Percentiles rank a stretch among this genome's conserved stretches.
Evolutionary conservation across 2,888 invertebrate species (phyloP).

Genomic region (Halocaridina rubra): DNA sequence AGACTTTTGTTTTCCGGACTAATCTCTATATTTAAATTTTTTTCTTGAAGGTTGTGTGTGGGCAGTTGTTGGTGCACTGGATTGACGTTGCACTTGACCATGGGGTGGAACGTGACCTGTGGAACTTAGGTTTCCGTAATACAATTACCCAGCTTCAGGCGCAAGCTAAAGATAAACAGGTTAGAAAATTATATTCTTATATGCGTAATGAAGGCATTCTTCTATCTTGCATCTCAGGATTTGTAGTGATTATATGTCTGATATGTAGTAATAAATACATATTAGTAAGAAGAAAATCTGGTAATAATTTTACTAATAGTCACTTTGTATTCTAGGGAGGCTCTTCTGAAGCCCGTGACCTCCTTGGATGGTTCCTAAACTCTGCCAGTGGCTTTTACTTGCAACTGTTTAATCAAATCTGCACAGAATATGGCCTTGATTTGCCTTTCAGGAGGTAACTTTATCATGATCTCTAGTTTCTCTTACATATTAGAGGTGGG

Average conservation of each 20-base stretch:
- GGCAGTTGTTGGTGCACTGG: constrained; percentile 80
- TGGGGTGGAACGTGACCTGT: constrained; percentile 89
- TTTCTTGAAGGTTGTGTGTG: constrained; percentile 57
- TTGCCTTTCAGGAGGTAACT: constrained; percentile 78
- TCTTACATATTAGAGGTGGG: too few species aligned
- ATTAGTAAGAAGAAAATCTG: not conserved
- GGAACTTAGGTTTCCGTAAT: constrained; percentile 90
- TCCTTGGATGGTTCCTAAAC: constrained; percentile 83
- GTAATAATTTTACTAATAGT: not conserved
- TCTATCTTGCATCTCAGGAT: too few species aligned
- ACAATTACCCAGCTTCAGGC: constrained; percentile 84
- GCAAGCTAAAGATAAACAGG: constrained; percentile 78
- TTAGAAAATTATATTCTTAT: not conserved
- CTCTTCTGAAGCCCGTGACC: constrained; percentile 79
- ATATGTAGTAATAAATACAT: constrained; percentile 15
- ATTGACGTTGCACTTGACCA: constrained; percentile 88
- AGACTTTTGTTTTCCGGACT: too few species aligned
- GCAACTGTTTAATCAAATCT: constrained; percentile 83
- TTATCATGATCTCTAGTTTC: too few species aligned
- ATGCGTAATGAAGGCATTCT: too few species aligned
- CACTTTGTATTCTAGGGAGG: constrained; percentile 74
- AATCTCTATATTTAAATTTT: too few species aligned
- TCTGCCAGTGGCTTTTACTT: constrained; percentile 88
- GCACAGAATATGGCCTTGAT: constrained; percentile 83
- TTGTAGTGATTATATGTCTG: not conserved